Conservation (phyloP, 2,797 vertebrate genomes). For the Cryptoblepharus egeriae region DNA sequence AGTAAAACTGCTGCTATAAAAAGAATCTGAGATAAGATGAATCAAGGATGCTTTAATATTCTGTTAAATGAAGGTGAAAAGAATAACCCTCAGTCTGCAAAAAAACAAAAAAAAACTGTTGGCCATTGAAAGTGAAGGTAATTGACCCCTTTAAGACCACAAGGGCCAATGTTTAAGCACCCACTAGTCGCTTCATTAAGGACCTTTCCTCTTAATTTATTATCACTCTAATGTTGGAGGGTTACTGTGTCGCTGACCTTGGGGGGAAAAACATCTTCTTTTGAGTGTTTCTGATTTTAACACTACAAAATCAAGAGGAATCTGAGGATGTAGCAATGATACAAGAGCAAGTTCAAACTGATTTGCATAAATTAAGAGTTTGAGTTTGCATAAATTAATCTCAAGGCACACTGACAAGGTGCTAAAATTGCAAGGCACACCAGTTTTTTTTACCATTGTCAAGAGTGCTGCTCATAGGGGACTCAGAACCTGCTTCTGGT, state of each 20-base stretch:
- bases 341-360: constrained; percentile 36
- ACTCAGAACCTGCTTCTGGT: too few relatives aligned
- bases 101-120: neutral
- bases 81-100: neutral
- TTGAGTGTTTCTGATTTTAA: constrained; percentile 28
- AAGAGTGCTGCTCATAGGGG: too few relatives aligned
- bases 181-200: neutral
- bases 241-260: constrained; percentile 18
- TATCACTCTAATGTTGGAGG: neutral
- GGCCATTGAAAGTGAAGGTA: neutral
- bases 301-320: constrained; percentile 31
- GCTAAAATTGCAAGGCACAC: too few relatives aligned
- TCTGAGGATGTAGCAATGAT: constrained; percentile 29
- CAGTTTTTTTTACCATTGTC: too few relatives aligned
- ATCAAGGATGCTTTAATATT: neutral
- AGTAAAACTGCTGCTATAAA: neutral
- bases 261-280: constrained; percentile 19
- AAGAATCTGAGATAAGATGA: neutral
- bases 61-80: neutral
- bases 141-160: too few relatives aligned
- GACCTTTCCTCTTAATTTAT: neutral
- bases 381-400: too few relatives aligned
- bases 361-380: constrained; percentile 33
- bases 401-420: too few relatives aligned
- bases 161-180: neutral